These are phyloP conservation scores for Orthonevra nobilis DNA, from an alignment of 2,888 invertebrate species.

Conservation along the genomic window DNA sequence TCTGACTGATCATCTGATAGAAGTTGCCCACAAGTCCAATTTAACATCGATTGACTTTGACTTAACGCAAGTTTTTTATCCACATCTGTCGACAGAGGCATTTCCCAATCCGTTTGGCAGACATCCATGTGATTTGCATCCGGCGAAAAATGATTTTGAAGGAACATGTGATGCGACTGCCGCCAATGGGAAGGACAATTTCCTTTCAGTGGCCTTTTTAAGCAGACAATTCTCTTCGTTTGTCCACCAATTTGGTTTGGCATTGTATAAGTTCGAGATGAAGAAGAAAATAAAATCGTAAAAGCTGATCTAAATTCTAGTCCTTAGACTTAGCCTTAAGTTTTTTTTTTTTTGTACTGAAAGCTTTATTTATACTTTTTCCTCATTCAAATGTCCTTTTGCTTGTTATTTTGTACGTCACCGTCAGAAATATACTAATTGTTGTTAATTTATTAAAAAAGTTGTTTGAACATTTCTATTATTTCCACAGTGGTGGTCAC, in stretches of 20 bases:
- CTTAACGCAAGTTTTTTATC: constrained; percentile 84
- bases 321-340: constrained; percentile 16
- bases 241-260: constrained; percentile 81
- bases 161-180: constrained; percentile 75
- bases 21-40: constrained; percentile 77
- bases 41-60: constrained; percentile 80
- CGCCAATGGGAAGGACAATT: constrained; percentile 34
- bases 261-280: constrained; percentile 80
- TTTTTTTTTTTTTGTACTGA: constrained; percentile 31
- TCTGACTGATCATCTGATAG: constrained; percentile 82
- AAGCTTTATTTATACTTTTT: too few relatives aligned
- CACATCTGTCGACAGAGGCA: constrained; percentile 89
- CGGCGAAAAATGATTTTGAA: constrained; percentile 75
- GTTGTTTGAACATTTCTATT: too few relatives aligned
- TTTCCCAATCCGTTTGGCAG: constrained; percentile 83
- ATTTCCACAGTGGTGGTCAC: too few relatives aligned
- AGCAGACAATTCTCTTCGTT: constrained; percentile 78
- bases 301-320: constrained; percentile 14
- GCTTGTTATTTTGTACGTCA: constrained; percentile 15
- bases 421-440: constrained; percentile 39
- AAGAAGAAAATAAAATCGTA: constrained; percentile 3
- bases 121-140: constrained; percentile 78
- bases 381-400: not conserved
- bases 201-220: constrained; percentile 73
- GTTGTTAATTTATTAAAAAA: constrained; percentile 5